These are phyloP conservation scores for Chloromyia formosa DNA, from an alignment of 2,888 invertebrate genomes.

Conservation along the genomic window DNA sequence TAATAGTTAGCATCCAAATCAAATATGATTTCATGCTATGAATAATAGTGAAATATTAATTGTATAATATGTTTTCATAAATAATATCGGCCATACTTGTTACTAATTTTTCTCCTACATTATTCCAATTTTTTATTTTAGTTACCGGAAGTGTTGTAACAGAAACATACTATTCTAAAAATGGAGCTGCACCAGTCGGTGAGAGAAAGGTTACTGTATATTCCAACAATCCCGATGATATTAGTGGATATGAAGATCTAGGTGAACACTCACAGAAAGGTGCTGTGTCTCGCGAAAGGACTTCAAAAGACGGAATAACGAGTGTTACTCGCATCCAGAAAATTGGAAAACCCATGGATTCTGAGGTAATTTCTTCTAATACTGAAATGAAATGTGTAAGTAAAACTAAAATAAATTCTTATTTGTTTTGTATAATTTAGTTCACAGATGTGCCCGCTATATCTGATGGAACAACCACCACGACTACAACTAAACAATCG, in stretches of 20 bases:
- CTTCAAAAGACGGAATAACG: constrained; percentile 65
- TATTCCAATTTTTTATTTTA: constrained; percentile 57
- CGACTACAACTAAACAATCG: constrained; percentile 21
- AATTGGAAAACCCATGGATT: constrained; percentile 56
- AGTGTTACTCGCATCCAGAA: constrained; percentile 55
- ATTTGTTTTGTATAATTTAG: constrained; percentile 5
- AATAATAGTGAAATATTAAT: no score
- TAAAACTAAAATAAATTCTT: not conserved
- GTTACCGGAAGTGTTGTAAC: constrained; percentile 78
- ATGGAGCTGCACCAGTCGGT: constrained; percentile 75
- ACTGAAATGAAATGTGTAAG: not conserved
- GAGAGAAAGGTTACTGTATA: constrained; percentile 76
- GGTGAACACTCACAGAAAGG: constrained; percentile 49
- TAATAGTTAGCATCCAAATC: no score
- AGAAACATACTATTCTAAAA: constrained; percentile 74
- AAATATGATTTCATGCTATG: no score
- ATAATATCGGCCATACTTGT: no score
- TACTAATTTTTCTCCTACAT: no score
- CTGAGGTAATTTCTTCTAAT: constrained; percentile 42
- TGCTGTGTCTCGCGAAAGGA: constrained; percentile 63
- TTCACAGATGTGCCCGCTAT: constrained; percentile 54
- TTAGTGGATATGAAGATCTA: constrained; percentile 53
- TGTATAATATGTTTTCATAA: no score
- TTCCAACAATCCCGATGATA: constrained; percentile 69
- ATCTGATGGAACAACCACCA: not conserved